Evolutionary conservation across 2,113 vertebrate species (phyloP), one percentile per base, ranked within the genome.

Genomic region (Acanthisitta chloris): DNA sequence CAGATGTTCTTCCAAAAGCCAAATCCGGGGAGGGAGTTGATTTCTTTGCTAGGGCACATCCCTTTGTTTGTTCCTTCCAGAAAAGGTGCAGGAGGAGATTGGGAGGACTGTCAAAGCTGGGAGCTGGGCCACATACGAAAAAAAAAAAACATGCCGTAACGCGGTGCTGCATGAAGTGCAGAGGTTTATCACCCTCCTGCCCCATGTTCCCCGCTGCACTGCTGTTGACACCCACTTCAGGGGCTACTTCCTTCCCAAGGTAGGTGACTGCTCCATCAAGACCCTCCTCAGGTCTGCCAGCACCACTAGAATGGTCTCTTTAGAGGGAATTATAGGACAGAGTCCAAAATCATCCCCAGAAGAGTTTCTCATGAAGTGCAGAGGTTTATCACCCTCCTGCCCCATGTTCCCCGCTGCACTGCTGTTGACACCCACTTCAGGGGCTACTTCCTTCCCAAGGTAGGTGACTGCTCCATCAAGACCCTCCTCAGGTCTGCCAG

Each of bases 161-260:
- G 99, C 99, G 0, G 99, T 99, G 78, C 97, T 99, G 86, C 99
- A 99, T 0, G 99, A 99, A 96, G 98, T 99, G 70, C 98, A 99
- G 97, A 97, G 99, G 81, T 98, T 98, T 79, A 98, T 98, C 92
- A 98, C 99, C 5, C 97, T 99, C 9, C 91, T 98, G 88, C 98
- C 98, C 12, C 96, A 98, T 0, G 92, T 97, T 52, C 97, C 98
- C 7, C 98, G 98, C 33, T 95, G 97, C 88, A 96, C 97, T 1
- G 61, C 97, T 1, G 86, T 81, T 1, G 94, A 97, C 91, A 93
- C 91, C 6, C 95, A 76, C 58, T 98, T 98, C 88, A 95, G 97
- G 8, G 96, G 97, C 79, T 98, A 98, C 93, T 96, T 98, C 88
- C 88, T 98, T 16, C 98, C 98, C 85, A 98, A 98, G 98, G 98